phyloP scores from a whole-genome alignment of 2,797 vertebrate species.

The Manis pentadactyla region DNA sequence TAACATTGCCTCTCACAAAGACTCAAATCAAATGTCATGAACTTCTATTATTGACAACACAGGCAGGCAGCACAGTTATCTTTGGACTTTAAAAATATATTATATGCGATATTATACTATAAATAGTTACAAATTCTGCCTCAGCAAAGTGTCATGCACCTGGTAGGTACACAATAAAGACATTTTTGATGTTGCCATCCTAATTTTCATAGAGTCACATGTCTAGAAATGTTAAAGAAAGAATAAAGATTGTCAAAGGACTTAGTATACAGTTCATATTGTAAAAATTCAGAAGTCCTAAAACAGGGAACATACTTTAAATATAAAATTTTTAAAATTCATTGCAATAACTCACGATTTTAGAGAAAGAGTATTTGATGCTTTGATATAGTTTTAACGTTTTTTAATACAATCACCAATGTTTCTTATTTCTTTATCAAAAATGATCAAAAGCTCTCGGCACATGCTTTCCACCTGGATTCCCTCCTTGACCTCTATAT shows the following conservation, averaged over 20 bases:
- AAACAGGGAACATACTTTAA: constrained; percentile 25
- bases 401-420: background rate
- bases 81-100: constrained; percentile 82
- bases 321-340: background rate
- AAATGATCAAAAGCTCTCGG: constrained; percentile 56
- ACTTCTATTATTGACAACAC: constrained; percentile 81
- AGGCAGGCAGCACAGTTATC: constrained; percentile 75
- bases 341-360: background rate
- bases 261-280: background rate
- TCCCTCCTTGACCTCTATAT: constrained; percentile 51
- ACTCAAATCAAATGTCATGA: constrained; percentile 80
- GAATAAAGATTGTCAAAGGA: background rate
- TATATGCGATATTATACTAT: constrained; percentile 68
- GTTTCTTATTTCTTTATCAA: constrained; percentile 56
- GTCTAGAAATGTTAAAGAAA: constrained; percentile 54
- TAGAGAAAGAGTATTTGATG: background rate
- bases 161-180: constrained; percentile 66
- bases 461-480: constrained; percentile 74
- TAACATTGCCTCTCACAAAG: constrained; percentile 77
- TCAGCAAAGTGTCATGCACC: constrained; percentile 68
- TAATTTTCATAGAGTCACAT: constrained; percentile 66
- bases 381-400: background rate
- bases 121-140: constrained; percentile 77
- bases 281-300: constrained; percentile 39
- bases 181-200: constrained; percentile 48